phyloP scores from a whole-genome alignment of 2,113 vertebrate species.

The Phylloscopus whistleri region DNA sequence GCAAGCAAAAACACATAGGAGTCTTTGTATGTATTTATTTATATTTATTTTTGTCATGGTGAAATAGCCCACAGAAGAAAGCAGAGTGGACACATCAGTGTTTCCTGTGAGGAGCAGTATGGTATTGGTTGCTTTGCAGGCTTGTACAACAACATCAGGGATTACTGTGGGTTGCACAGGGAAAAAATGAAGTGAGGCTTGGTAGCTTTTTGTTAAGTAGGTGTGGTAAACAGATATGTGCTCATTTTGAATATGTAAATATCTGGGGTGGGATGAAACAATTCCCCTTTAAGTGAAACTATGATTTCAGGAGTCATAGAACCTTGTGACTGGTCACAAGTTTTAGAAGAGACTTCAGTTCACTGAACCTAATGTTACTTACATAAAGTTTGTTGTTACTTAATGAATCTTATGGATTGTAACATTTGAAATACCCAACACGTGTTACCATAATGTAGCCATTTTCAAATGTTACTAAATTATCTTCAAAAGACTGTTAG shows the following conservation, averaged over 20 bases:
- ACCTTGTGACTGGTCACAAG: slow-evolving; percentile 65
- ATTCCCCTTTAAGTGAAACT: slow-evolving; percentile 20
- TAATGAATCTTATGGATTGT: background rate
- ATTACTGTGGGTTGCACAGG: background rate
- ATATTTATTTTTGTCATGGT: background rate
- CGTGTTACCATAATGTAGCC: background rate
- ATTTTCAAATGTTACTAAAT: background rate
- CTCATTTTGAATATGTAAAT: background rate
- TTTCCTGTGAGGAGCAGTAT: background rate
- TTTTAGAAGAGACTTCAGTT: slow-evolving; percentile 2
- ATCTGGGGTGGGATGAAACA: background rate
- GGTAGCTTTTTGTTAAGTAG: background rate
- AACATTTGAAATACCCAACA: background rate
- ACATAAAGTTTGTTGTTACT: background rate
- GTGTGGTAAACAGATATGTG: background rate
- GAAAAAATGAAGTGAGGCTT: background rate
- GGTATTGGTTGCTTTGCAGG: background rate
- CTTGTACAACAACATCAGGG: background rate
- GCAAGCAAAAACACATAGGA: accelerated
- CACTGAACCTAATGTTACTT: slow-evolving; percentile 9
- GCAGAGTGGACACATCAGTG: background rate
- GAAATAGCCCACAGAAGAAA: background rate
- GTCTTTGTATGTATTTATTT: background rate
- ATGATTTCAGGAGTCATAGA: background rate
- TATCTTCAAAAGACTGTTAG: background rate